Evolutionary conservation across 2,888 invertebrate genomes (phyloP).

Genomic region (Cantharis lateralis): DNA sequence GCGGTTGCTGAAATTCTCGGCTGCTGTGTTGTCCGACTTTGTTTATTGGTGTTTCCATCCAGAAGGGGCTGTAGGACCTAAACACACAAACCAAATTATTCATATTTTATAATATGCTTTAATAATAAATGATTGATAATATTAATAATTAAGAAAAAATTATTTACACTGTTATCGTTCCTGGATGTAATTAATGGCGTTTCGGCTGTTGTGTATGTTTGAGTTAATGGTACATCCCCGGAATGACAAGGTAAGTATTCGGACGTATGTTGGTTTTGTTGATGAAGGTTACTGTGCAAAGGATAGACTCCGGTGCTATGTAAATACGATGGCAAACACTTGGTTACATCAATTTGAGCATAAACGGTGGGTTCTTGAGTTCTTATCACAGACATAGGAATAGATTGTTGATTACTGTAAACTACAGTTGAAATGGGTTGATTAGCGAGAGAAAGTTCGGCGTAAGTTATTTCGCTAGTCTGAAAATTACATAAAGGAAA

Average conservation of each 20-base stretch:
- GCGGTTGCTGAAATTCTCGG: conserved; percentile 55
- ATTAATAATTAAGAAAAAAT: background rate
- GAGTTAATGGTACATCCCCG: conserved; percentile 46
- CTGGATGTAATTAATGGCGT: conserved; percentile 51
- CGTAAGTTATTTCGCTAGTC: conserved; percentile 62
- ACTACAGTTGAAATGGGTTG: conserved; percentile 54
- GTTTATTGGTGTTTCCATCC: conserved; percentile 48
- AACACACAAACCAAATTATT: conserved; percentile 24
- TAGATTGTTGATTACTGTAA: conserved; percentile 53
- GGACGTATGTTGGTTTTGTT: conserved; percentile 43
- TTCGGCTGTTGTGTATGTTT: conserved; percentile 49
- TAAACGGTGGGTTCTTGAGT: conserved; percentile 61
- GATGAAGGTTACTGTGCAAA: conserved; percentile 53
- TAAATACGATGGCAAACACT: conserved; percentile 44
- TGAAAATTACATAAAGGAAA: conserved; percentile 39
- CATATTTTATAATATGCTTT: background rate
- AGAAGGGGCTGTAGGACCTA: conserved; percentile 51
- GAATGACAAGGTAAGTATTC: conserved; percentile 50
- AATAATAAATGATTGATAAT: background rate
- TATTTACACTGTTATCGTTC: conserved; percentile 46
- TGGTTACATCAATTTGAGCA: conserved; percentile 59
- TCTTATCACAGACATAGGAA: conserved; percentile 55
- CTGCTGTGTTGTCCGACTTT: conserved; percentile 50
- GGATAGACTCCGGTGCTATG: conserved; percentile 52
- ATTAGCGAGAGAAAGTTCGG: conserved; percentile 58